A percentile compares a stretch with the other conserved stretches of the same genome.
These are phyloP conservation scores for Agrotis segetum DNA, from an alignment of 2,888 invertebrate genomes.

Conservation along the genomic window DNA sequence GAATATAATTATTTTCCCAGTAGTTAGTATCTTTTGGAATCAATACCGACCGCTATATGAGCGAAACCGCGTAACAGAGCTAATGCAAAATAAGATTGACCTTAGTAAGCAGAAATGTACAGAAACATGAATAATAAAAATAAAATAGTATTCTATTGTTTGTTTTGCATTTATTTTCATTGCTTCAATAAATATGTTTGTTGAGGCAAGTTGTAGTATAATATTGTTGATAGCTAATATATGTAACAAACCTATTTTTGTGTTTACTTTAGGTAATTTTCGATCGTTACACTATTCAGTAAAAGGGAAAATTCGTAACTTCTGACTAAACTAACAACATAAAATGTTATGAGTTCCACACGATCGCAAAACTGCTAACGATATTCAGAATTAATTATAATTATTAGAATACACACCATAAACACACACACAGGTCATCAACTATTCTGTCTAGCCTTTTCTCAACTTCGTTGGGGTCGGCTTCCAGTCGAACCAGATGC, in stretches of 20 bases:
- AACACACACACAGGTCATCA: no score
- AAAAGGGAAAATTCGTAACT: neutral
- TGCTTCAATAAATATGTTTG: slow-evolving; percentile 10
- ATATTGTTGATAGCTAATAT: slow-evolving; percentile 1
- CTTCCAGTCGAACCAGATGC: no score
- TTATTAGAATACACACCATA: no score
- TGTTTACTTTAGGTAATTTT: neutral
- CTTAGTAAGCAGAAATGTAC: slow-evolving; percentile 14
- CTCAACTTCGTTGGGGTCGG: no score
- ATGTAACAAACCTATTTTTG: no score
- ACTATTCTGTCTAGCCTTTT: no score
- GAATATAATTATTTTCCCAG: no score
- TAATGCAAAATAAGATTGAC: neutral
- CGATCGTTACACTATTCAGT: neutral
- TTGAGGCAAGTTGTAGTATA: neutral
- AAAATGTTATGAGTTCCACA: neutral
- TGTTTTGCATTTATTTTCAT: slow-evolving; percentile 17
- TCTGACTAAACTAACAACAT: neutral
- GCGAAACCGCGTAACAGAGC: neutral
- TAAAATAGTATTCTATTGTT: neutral
- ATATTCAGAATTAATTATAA: neutral
- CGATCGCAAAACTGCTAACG: no score
- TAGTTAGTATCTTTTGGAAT: no score
- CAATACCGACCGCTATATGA: no score
- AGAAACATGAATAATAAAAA: slow-evolving; percentile 12